These are phyloP conservation scores for Drosophila takahashii DNA, from an alignment of 1,140 invertebrate species.

Conservation along the genomic window DNA sequence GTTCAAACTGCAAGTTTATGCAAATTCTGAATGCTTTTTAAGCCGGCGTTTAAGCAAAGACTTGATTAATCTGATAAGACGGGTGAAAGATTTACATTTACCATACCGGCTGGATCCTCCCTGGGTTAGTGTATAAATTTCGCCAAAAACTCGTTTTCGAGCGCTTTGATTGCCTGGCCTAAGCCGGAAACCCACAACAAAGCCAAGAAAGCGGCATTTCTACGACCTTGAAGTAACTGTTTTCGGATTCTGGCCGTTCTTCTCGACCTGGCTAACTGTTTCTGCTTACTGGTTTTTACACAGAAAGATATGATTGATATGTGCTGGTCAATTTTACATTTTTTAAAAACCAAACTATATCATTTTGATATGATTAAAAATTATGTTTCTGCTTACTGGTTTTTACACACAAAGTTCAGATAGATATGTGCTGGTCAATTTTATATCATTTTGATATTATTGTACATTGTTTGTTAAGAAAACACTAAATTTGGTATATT, in stretches of 20 bases:
- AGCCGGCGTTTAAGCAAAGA: neutral
- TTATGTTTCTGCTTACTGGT: too few relatives aligned
- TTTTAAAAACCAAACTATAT: too few relatives aligned
- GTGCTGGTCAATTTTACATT: too few relatives aligned
- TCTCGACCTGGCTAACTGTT: conserved; percentile 10
- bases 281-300: conserved; percentile 6
- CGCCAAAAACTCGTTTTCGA: conserved; percentile 60
- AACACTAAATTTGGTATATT: too few relatives aligned
- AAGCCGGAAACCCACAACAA: conserved; percentile 67
- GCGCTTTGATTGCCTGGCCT: conserved; percentile 14
- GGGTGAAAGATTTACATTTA: conserved; percentile 6
- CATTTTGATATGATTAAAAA: too few relatives aligned
- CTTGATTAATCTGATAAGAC: neutral
- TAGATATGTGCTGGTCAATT: too few relatives aligned
- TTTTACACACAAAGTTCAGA: too few relatives aligned
- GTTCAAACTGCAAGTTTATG: neutral
- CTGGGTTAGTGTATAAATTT: conserved; percentile 36
- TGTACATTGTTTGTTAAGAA: too few relatives aligned
- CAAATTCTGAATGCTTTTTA: neutral
- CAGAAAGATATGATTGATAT: too few relatives aligned
- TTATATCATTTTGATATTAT: too few relatives aligned
- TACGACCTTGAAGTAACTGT: conserved; percentile 72
- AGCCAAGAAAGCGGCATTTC: conserved; percentile 51
- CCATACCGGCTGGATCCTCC: neutral
- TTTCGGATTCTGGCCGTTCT: conserved; percentile 9